A percentile compares a stretch with the other conserved stretches of the same genome.
Conservation (phyloP, 2,797 vertebrate species). For the Sphaeramia orbicularis region DNA sequence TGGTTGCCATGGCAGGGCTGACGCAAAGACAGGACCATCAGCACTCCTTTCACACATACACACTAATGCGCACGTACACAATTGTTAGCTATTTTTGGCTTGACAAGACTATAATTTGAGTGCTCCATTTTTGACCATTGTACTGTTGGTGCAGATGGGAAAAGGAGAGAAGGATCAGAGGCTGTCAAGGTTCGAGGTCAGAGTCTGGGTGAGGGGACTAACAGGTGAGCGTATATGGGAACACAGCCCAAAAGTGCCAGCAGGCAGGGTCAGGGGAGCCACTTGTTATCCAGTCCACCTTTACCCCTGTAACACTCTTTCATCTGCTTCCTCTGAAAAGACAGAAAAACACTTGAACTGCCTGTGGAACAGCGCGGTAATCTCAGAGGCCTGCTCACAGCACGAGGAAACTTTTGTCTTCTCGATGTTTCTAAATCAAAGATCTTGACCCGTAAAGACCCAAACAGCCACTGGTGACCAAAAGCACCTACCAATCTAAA, state of each 20-base stretch:
- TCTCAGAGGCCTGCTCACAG: slow-evolving; percentile 41
- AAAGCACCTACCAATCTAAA: too few species aligned
- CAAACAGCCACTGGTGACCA: too few species aligned
- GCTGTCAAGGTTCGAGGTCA: slow-evolving; percentile 31
- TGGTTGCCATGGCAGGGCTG: slow-evolving; percentile 84
- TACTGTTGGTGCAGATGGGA: slow-evolving; percentile 37
- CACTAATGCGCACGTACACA: slow-evolving; percentile 34
- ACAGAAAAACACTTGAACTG: slow-evolving; percentile 21
- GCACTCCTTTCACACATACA: slow-evolving; percentile 27
- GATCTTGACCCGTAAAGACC: background rate
- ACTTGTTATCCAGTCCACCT: slow-evolving; percentile 72
- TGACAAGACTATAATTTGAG: slow-evolving; percentile 73
- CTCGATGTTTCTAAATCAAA: background rate
- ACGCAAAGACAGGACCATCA: slow-evolving; percentile 70
- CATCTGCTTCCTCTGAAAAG: slow-evolving; percentile 55
- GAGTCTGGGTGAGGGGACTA: slow-evolving; percentile 21
- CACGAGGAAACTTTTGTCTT: slow-evolving; percentile 26
- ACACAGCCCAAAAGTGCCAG: slow-evolving; percentile 44
- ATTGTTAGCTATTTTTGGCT: slow-evolving; percentile 72
- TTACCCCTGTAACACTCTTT: slow-evolving; percentile 53
- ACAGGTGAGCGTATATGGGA: slow-evolving; percentile 53
- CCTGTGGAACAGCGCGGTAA: slow-evolving; percentile 18
- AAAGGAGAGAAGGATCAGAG: slow-evolving; percentile 20
- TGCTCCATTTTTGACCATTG: slow-evolving; percentile 61
- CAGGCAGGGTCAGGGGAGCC: slow-evolving; percentile 51